These are phyloP conservation scores for Oikopleura vanhoeffeni DNA, from an alignment of 23 tunicate genomes.

Conservation along the genomic window DNA sequence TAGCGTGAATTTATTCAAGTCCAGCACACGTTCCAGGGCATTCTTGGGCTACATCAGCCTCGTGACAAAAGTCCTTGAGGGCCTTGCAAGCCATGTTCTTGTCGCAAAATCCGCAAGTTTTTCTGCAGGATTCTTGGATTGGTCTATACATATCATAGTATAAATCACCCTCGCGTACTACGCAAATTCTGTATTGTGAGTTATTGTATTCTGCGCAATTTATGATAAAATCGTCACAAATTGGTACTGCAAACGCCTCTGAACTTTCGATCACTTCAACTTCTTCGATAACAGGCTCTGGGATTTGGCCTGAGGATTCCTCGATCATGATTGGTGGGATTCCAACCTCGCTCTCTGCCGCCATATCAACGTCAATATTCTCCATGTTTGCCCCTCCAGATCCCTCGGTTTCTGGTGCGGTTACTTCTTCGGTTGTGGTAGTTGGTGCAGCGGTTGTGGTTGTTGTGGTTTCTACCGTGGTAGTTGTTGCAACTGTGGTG, in stretches of 20 bases:
- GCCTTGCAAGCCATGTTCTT: not conserved
- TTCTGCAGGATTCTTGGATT: not conserved
- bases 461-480: not conserved
- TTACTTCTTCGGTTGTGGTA: not conserved
- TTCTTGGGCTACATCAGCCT: not conserved
- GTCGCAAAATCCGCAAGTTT: constrained; percentile 13
- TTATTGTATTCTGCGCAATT: not conserved
- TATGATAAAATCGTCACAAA: not conserved
- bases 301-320: not conserved
- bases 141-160: not conserved
- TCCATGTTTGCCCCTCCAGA: not conserved
- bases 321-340: not conserved
- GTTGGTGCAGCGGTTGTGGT: not conserved
- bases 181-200: not conserved
- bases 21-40: constrained; percentile 9
- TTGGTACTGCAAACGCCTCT: not conserved
- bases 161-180: not conserved
- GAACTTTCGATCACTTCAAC: not conserved
- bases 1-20: not conserved
- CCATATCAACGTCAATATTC: not conserved
- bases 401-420: not conserved
- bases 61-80: not conserved
- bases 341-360: not conserved
- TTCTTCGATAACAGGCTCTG: not conserved
- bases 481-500: not conserved